Conservation (phyloP, 2,113 vertebrate species). For the Asarcornis scutulata region DNA sequence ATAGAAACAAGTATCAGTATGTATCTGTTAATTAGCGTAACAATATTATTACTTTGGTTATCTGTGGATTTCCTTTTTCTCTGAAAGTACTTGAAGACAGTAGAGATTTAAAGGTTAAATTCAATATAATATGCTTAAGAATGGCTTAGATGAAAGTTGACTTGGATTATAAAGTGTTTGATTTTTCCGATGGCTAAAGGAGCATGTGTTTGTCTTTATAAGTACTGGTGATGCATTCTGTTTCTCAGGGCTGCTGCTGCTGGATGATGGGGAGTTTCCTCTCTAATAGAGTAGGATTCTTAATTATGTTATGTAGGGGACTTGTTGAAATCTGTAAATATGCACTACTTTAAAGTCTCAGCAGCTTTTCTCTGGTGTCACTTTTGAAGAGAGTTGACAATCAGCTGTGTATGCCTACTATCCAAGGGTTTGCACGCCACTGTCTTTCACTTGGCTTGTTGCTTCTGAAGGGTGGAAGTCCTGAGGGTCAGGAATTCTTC, state of each 20-base stretch:
- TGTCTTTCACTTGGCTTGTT: background rate
- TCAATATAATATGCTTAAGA: background rate
- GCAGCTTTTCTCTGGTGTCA: rapidly evolving
- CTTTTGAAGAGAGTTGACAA: background rate
- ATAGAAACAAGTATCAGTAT: background rate
- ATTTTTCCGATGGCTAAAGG: background rate
- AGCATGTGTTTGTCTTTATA: background rate
- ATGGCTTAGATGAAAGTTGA: background rate
- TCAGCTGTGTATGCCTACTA: background rate
- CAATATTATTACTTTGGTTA: background rate
- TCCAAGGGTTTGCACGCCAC: background rate
- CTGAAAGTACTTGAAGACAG: background rate
- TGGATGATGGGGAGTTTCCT: background rate
- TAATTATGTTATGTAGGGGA: background rate
- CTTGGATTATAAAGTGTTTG: background rate
- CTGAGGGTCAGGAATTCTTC: background rate
- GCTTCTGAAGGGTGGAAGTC: background rate
- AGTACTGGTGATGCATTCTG: rapidly evolving
- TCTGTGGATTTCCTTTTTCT: background rate
- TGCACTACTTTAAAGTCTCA: background rate
- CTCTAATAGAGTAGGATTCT: background rate
- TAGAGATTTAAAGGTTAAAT: background rate
- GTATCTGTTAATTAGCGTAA: background rate
- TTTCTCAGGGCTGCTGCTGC: background rate
- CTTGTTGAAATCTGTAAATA: background rate